These are phyloP conservation scores for Aramus guarauna DNA, from an alignment of 2,113 vertebrate species.

Conservation along the genomic window DNA sequence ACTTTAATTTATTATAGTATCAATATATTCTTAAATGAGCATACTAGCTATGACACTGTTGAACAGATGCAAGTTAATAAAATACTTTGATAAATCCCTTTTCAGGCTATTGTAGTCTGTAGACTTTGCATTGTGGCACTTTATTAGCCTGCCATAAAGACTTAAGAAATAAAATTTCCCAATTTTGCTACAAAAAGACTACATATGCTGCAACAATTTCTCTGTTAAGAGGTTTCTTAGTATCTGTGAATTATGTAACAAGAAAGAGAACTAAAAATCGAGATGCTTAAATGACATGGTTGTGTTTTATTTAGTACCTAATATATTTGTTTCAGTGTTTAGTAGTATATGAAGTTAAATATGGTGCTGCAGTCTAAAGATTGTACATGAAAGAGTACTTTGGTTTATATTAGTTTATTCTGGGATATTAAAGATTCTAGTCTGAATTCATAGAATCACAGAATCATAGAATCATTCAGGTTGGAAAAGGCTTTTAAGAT, in stretches of 20 bases:
- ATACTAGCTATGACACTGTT: background rate
- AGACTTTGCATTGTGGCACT: background rate
- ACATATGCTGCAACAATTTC: background rate
- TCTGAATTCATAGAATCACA: background rate
- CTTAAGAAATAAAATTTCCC: background rate
- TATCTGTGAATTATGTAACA: background rate
- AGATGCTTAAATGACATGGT: background rate
- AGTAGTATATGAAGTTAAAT: background rate
- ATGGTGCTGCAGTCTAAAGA: background rate
- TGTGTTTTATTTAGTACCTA: background rate
- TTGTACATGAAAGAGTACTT: background rate
- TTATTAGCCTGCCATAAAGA: conserved; percentile 13
- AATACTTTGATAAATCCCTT: background rate
- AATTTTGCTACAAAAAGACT: background rate
- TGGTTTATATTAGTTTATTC: background rate
- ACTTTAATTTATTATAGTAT: background rate
- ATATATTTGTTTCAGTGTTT: background rate
- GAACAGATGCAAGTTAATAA: conserved; percentile 14
- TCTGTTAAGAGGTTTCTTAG: background rate
- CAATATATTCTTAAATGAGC: background rate
- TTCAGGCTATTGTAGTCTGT: background rate
- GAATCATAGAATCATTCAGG: background rate
- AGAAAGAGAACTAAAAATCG: background rate
- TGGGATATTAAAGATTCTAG: background rate
- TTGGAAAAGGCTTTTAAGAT: background rate